Evolutionary conservation across 2,888 invertebrate genomes (phyloP).

Genomic region (Arrhopalites spinosus): DNA sequence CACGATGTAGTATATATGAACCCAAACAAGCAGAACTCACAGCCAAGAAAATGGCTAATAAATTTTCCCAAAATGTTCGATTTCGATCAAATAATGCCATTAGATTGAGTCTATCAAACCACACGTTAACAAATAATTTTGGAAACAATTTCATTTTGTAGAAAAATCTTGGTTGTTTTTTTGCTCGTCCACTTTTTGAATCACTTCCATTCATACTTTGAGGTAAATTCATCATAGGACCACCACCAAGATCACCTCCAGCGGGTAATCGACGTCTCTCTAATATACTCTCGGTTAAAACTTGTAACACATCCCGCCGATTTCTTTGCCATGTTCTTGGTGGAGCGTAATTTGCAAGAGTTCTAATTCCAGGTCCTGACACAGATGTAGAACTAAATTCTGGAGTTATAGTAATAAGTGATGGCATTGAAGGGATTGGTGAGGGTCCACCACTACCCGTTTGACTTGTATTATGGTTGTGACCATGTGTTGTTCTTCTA

Average conservation of each 20-base stretch:
- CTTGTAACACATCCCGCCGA: conserved; percentile 55
- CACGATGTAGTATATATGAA: conserved; percentile 77
- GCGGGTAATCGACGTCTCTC: conserved; percentile 47
- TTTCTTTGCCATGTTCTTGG: conserved; percentile 55
- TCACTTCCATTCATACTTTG: conserved; percentile 20
- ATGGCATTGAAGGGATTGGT: conserved; percentile 55
- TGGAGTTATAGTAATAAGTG: conserved; percentile 54
- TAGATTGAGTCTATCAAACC: conserved; percentile 89
- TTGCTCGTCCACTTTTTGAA: conserved; percentile 30
- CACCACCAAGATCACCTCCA: conserved; percentile 12
- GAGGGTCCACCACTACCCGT: conserved; percentile 49
- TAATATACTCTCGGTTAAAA: conserved; percentile 53
- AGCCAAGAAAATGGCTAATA: conserved; percentile 81
- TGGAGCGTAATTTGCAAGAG: conserved; percentile 51
- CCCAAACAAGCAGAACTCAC: conserved; percentile 84
- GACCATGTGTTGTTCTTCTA: conserved; percentile 1
- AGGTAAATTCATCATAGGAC: conserved; percentile 12
- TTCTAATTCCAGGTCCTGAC: conserved; percentile 42
- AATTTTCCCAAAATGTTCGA: conserved; percentile 78
- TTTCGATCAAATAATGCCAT: conserved; percentile 93
- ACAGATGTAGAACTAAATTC: conserved; percentile 49
- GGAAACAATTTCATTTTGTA: conserved; percentile 53
- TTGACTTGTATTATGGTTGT: conserved; percentile 43
- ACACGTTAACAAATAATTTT: conserved; percentile 68
- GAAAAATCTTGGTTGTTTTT: conserved; percentile 49